phyloP scores from a whole-genome alignment of 1,140 invertebrate species.

The Amyelois transitella region DNA sequence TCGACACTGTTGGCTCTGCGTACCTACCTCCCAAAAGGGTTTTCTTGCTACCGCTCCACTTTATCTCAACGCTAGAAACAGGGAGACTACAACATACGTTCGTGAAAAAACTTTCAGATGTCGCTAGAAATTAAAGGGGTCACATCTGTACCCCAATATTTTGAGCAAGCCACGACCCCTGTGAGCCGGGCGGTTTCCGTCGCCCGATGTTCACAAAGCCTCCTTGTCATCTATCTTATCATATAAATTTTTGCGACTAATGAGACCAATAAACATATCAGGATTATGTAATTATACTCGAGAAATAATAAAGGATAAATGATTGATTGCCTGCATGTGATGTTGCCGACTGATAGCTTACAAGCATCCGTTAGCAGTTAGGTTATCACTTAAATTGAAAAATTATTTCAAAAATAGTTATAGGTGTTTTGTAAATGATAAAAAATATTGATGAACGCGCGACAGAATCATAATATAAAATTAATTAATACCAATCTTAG shows the following conservation, averaged over 20 bases:
- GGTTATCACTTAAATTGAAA: neutral
- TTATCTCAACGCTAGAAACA: too few species aligned
- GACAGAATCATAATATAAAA: too few species aligned
- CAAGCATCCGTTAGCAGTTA: neutral
- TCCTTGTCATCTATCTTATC: conserved; percentile 64
- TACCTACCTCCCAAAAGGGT: too few species aligned
- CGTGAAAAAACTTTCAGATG: too few species aligned
- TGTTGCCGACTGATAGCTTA: neutral
- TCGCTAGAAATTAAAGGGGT: neutral
- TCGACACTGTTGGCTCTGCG: too few species aligned
- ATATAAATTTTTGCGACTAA: conserved; percentile 56
- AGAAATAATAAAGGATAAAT: conserved; percentile 29
- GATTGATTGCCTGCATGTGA: neutral
- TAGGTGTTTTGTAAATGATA: too few species aligned
- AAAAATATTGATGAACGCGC: too few species aligned
- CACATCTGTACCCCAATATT: neutral
- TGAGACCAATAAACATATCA: conserved; percentile 46
- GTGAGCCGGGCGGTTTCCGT: conserved; percentile 19
- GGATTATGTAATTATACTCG: conserved; percentile 44
- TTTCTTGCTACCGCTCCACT: too few species aligned
- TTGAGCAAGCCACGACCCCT: conserved; percentile 5
- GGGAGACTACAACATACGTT: too few species aligned
- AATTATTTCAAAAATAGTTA: neutral
- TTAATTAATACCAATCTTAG: too few species aligned
- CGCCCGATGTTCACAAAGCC: conserved; percentile 36